These are phyloP conservation scores for Zeugodacus cucurbitae DNA, from an alignment of 1,140 invertebrate genomes.

Conservation along the genomic window DNA sequence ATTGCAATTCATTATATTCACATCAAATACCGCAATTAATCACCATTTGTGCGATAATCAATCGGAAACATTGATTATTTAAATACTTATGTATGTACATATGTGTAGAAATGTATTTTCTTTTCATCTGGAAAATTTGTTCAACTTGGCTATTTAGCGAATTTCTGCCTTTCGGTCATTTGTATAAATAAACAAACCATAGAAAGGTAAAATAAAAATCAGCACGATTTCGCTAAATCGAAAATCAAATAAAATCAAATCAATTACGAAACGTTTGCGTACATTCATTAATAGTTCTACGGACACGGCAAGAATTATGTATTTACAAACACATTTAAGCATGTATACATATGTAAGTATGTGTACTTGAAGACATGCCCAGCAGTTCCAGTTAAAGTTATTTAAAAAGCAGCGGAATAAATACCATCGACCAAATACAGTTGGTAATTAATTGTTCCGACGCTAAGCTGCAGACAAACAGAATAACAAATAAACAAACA, in stretches of 20 bases:
- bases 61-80: not conserved
- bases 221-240: constrained; percentile 11
- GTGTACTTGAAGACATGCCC: not conserved
- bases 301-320: not conserved
- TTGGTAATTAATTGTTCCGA: constrained; percentile 46
- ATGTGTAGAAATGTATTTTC: not conserved
- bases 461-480: constrained; percentile 23
- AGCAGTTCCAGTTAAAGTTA: not conserved
- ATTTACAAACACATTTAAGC: not conserved
- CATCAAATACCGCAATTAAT: constrained; percentile 26
- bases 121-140: not conserved
- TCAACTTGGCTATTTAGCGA: not conserved
- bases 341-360: not conserved
- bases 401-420: constrained; percentile 1
- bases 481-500: constrained; percentile 34
- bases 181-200: not conserved
- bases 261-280: constrained; percentile 2
- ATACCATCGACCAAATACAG: constrained; percentile 40
- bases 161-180: not conserved
- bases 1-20: not conserved
- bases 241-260: constrained; percentile 26
- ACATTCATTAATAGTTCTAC: not conserved
- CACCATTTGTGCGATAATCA: not conserved
- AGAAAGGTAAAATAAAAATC: not conserved
- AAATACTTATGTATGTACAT: not conserved